Evolutionary conservation across 2,113 vertebrate genomes (phyloP), one percentile per base, ranked within the genome.

Genomic region (Nanger granti): DNA sequence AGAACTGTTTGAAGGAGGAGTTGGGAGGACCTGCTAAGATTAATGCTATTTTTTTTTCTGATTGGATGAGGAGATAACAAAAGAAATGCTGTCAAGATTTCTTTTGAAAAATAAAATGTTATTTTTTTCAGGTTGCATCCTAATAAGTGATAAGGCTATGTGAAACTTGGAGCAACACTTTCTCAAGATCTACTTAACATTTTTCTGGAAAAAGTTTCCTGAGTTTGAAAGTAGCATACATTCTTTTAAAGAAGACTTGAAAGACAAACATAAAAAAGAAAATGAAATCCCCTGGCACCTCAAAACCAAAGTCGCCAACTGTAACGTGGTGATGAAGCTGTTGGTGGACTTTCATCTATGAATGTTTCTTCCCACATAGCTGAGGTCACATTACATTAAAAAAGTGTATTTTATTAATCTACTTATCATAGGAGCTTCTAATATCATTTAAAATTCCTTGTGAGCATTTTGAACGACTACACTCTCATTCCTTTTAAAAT

Each of bases 201-300:
- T 10, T 28, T 87, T 24, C 12, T 12, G 0, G 15, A 54, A 54
- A 5, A 93, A 44, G 14, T 18, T 15, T 41, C 37, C 31, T n/a
- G 28, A 93, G 87, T 94, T 91, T 83, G 34, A 95, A 97, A 94
- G 89, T 31, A 86, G 41, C 88, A 85, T 57, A 52, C 62, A 47
- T 22, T 92, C 62, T 89, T 92, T 93, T 92, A 47, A 94, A 88
- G 85, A 94, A n/a, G 79, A 22, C 44, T 37, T 76, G 59, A 83
- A 97, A 95, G 44, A 57, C 28, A 93, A 52, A 93, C 41, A 64
- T 31, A 59, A 28, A 73, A 89, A 94, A 91, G 47, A 83, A 92
- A 96, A 88, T 7, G 4, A 94, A 79, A 80, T 91, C 15, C 95
- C 44, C 31, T 41, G 47, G 1, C 59, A 64, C 10, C 29, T 91